Evolutionary conservation across 2,113 vertebrate genomes (phyloP), one percentile per base, ranked within the genome.

Genomic region (Scortum barcoo): DNA sequence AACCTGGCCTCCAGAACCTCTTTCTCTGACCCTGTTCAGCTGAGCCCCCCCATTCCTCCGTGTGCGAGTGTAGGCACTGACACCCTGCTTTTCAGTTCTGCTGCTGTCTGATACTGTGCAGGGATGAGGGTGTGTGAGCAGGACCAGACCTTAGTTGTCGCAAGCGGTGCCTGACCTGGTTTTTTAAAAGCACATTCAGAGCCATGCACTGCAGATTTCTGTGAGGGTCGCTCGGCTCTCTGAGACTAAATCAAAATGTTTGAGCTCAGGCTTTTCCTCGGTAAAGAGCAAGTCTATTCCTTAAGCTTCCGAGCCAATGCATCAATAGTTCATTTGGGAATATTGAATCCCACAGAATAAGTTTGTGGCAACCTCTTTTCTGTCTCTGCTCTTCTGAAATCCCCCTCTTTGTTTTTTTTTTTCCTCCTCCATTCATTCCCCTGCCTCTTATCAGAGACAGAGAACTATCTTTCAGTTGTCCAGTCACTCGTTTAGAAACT

Each of bases 71-170:
- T 72, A 28, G 54, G 70, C 78, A 65, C 67, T 57, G 85, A 81
- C 88, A 87, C 80, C 62, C 75, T 50, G 54, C 77, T 86, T 78
- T 76, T 85, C 70, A 78, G 50, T 80, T 72, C 73, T 85, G 86
- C 78, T 61, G 60, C 71, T 28, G 69, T 88, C 87, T 92, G 91
- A 94, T 86, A 57, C 63, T 92, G 90, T 88, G 88, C 92, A 93
- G 91, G 76, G 81, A 84, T 87, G 84, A 82, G 80, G 84, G 46
- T 77, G 70, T 22, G 80, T 83, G 86, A 91, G 78, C 42, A 20
- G 88, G 73, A 90, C 89, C 93, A 93, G 92, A 92, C 86, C 81
- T 74, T 38, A 42, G 83, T 87, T 84, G 89, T 89, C 81, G 75
- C 79, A 69, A 76, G 76, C 72, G n/a, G 68, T 63, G 83, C 89